Evolutionary conservation across 2,113 vertebrate genomes (phyloP).

Genomic region (Nanger granti): DNA sequence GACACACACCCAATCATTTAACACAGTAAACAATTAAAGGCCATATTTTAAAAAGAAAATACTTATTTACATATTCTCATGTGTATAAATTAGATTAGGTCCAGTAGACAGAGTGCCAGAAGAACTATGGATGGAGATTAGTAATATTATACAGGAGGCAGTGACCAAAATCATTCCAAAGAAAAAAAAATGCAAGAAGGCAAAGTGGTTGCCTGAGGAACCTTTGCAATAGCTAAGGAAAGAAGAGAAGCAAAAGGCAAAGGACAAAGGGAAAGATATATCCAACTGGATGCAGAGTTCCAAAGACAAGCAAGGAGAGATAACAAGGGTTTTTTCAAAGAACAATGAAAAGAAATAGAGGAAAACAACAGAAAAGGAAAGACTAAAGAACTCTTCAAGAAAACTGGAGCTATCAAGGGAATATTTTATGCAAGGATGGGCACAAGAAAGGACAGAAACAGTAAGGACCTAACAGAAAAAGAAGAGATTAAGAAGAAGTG

Average conservation of each 20-base stretch:
- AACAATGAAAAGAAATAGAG: not conserved
- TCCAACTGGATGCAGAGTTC: not conserved
- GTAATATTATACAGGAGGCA: not conserved
- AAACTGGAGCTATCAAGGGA: not conserved
- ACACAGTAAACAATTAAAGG: not conserved
- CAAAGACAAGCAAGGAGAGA: not conserved
- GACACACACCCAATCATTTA: not conserved
- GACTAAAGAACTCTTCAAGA: not conserved
- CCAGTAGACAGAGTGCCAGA: not conserved
- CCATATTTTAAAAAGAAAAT: slow-evolving; percentile 9
- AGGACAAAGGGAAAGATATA: not conserved
- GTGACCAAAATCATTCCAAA: not conserved
- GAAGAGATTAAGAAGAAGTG: not conserved
- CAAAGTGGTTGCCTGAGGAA: not conserved
- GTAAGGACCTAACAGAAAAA: not conserved
- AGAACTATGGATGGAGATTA: not conserved
- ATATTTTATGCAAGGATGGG: not conserved
- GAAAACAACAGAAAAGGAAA: not conserved
- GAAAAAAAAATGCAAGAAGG: not conserved
- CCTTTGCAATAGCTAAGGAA: not conserved
- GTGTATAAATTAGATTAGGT: not conserved
- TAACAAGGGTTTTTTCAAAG: not conserved
- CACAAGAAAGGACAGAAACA: not conserved
- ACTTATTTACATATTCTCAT: not conserved
- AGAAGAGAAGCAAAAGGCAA: not conserved